Evolutionary conservation across 2,888 invertebrate species (phyloP), one percentile per base, ranked within the genome.

Genomic region (Perdita meconis): DNA sequence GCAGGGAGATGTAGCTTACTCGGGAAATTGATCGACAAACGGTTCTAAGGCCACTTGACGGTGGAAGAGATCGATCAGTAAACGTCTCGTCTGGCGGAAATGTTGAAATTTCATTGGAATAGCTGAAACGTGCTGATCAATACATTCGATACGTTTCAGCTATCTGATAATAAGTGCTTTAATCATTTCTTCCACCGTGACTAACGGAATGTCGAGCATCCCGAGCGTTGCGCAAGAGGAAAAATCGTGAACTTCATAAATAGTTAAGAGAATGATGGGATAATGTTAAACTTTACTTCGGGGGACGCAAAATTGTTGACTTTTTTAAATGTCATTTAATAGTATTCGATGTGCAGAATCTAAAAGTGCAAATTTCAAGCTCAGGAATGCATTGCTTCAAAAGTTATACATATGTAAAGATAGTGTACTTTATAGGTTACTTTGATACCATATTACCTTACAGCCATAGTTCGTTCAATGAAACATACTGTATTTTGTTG

Each of bases 111-210:
- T 73, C 59, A 40, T 30, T 50, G 34, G 5, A 19, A n/a, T 16
- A 40, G 22, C 16, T 53, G 38, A 71, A 82, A 72, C 30, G 47
- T 24, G 13, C 57, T 47, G 60, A 34, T 34, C 71, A 69, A 78
- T 77, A 80, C 26, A 40, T 13, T n/a, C n/a, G n/a, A n/a, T n/a
- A n/a, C n/a, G 16, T 47, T 51, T 59, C 22, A 26, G 47, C 44
- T 75, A 79, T 81, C 81, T 69, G 83, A 80, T 83, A 83, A 66
- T 34, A 61, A 40, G 5, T 12, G 16, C n/a, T 65, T 6, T n/a
- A 12, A 44, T n/a, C 22, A 13, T 24, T 51, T 44, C n/a, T 44
- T 16, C 44, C 10, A 24, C 12, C 34, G 26, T 67, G 26, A 22
- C 3, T 13, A n/a, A 6, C 0, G 34, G 1, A 19, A 13, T 22